phyloP scores from a whole-genome alignment of 2,113 vertebrate species.

The Nothocercus nigrocapillus region DNA sequence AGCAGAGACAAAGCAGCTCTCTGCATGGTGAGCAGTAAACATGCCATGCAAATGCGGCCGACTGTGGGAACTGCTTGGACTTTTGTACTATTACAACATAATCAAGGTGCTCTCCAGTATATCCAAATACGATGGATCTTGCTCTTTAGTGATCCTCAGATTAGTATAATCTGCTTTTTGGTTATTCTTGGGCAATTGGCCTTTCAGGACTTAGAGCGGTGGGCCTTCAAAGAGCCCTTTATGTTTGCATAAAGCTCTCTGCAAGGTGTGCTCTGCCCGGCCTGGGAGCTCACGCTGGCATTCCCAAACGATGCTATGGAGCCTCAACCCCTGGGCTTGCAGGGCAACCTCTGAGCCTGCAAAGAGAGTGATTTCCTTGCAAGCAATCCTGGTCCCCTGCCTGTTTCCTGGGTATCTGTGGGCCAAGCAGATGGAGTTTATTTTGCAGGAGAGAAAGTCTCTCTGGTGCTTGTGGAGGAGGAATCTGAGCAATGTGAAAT shows the following conservation, averaged over 20 bases:
- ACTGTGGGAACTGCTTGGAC: slow-evolving; percentile 35
- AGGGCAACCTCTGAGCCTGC: neutral
- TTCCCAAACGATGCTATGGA: neutral
- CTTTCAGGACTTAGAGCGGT: neutral
- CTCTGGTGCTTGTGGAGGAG: accelerated
- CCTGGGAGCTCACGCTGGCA: neutral
- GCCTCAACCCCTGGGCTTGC: neutral
- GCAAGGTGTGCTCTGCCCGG: neutral
- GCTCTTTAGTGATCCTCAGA: slow-evolving; percentile 12
- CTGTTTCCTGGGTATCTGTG: neutral
- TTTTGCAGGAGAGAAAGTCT: neutral
- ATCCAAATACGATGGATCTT: slow-evolving; percentile 27
- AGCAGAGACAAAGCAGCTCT: slow-evolving; percentile 30
- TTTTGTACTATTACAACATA: slow-evolving; percentile 23
- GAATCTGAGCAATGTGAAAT: accelerated
- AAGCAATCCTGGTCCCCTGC: neutral
- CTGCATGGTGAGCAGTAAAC: neutral
- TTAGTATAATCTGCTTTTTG: slow-evolving; percentile 20
- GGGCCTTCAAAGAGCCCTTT: neutral
- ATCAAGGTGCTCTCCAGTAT: slow-evolving; percentile 12
- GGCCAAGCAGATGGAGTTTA: neutral
- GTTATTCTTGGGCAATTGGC: neutral
- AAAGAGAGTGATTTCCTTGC: neutral
- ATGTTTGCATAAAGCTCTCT: neutral
- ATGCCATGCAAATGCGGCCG: neutral